phyloP scores from a whole-genome alignment of 1,140 invertebrate species.

The Calliopsis andreniformis region DNA sequence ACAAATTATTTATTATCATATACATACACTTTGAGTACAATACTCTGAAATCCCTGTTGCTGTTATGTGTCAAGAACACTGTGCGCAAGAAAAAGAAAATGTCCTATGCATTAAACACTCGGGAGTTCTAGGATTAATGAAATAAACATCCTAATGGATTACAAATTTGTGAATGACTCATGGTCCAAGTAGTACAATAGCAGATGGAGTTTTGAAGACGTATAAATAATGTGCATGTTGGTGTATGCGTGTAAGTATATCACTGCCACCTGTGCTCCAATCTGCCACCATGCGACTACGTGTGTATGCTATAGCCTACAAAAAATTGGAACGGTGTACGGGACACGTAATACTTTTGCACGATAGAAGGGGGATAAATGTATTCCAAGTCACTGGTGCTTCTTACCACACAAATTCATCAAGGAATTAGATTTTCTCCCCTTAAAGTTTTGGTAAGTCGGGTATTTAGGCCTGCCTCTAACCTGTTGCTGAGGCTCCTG shows the following conservation, averaged over 20 bases:
- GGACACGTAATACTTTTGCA: conserved; percentile 67
- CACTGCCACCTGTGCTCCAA: conserved; percentile 73
- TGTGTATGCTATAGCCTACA: conserved; percentile 64
- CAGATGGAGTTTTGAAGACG: conserved; percentile 42
- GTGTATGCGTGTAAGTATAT: conserved; percentile 55
- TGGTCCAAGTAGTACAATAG: neutral
- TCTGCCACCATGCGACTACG: conserved; percentile 78
- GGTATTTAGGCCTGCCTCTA: conserved; percentile 91
- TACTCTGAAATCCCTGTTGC: too few relatives aligned
- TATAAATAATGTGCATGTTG: conserved; percentile 42
- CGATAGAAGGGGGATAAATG: conserved; percentile 73
- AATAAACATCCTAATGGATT: too few relatives aligned
- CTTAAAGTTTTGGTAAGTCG: conserved; percentile 92
- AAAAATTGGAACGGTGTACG: conserved; percentile 56
- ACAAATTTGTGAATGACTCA: too few relatives aligned
- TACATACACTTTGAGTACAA: too few relatives aligned
- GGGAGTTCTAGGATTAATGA: too few relatives aligned
- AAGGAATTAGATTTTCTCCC: conserved; percentile 95
- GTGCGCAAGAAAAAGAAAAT: too few relatives aligned
- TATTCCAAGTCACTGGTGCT: conserved; percentile 78
- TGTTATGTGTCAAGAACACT: too few relatives aligned
- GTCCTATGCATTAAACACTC: too few relatives aligned
- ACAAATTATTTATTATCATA: too few relatives aligned
- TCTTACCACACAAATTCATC: conserved; percentile 96
- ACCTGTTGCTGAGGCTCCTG: conserved; percentile 87